A percentile compares a stretch with the other conserved stretches of the same genome.
phyloP scores from a whole-genome alignment of 1,140 invertebrate species.

The Atta colombica region DNA sequence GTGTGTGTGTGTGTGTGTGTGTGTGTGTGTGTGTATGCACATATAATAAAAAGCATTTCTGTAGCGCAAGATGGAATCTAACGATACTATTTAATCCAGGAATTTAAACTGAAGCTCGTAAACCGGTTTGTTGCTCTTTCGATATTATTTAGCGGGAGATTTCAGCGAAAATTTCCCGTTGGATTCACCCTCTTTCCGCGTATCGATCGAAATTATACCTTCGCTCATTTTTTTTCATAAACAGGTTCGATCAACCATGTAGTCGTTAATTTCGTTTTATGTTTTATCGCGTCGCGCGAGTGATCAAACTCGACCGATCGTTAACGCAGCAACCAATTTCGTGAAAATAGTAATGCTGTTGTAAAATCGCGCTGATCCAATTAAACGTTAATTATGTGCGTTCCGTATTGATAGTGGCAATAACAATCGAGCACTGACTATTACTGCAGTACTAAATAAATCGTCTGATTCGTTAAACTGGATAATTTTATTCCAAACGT shows the following conservation, averaged over 20 bases:
- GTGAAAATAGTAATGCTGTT: background rate
- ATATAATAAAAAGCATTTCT: background rate
- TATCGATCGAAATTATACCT: constrained; percentile 34
- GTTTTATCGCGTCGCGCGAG: constrained; percentile 29
- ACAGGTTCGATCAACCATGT: constrained; percentile 5
- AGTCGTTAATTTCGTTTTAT: constrained; percentile 50
- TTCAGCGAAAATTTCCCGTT: constrained; percentile 18
- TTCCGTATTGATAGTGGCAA: background rate
- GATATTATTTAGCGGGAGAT: background rate
- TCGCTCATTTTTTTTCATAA: constrained; percentile 46
- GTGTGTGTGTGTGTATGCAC: too few species aligned
- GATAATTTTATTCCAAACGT: constrained; percentile 10
- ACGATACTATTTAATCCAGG: constrained; percentile 14
- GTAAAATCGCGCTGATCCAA: constrained; percentile 35
- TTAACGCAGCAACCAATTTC: constrained; percentile 20
- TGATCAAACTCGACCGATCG: constrained; percentile 40
- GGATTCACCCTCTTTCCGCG: background rate
- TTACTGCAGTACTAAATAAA: constrained; percentile 5
- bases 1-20: too few species aligned
- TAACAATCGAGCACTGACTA: constrained; percentile 11
- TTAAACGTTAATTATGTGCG: constrained; percentile 39
- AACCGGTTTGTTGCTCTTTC: background rate
- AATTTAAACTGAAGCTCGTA: background rate
- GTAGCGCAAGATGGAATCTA: background rate
- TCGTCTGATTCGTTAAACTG: constrained; percentile 10